A percentile compares a stretch with the other conserved stretches of the same genome.
Conservation (phyloP, 2,113 vertebrate genomes). For the Cyprichromis sp. region DNA sequence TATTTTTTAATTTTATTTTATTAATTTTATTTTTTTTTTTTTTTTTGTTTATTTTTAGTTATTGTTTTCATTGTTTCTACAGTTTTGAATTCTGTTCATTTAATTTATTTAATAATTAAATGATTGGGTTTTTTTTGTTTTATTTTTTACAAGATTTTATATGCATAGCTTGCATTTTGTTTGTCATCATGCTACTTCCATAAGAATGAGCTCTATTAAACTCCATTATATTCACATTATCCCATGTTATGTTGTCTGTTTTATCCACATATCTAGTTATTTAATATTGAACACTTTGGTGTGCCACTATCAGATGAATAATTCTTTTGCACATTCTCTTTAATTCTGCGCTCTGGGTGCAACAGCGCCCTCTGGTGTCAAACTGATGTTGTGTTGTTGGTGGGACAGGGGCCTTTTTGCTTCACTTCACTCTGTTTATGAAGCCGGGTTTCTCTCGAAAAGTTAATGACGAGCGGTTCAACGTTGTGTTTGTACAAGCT, state of each 20-base stretch:
- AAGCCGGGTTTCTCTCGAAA: background rate
- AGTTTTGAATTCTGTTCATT: background rate
- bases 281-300: background rate
- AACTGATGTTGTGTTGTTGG: background rate
- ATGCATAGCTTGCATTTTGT: background rate
- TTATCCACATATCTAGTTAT: background rate
- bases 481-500: background rate
- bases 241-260: background rate
- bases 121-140: accelerated
- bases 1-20: too few relatives aligned
- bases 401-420: background rate
- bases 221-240: background rate
- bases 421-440: background rate
- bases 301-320: background rate
- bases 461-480: too few relatives aligned
- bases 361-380: background rate
- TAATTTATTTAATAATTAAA: background rate
- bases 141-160: background rate
- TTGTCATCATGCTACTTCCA: background rate
- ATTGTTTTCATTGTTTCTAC: background rate
- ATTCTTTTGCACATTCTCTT: background rate
- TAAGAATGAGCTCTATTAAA: background rate
- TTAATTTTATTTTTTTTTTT: too few relatives aligned
- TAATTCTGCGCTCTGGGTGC: background rate
- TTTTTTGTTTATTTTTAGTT: background rate